Percentiles rank a stretch among this genome's conserved stretches.
These are phyloP conservation scores for Leptinotarsa haldemani DNA, from an alignment of 2,888 invertebrate species.

Conservation along the genomic window DNA sequence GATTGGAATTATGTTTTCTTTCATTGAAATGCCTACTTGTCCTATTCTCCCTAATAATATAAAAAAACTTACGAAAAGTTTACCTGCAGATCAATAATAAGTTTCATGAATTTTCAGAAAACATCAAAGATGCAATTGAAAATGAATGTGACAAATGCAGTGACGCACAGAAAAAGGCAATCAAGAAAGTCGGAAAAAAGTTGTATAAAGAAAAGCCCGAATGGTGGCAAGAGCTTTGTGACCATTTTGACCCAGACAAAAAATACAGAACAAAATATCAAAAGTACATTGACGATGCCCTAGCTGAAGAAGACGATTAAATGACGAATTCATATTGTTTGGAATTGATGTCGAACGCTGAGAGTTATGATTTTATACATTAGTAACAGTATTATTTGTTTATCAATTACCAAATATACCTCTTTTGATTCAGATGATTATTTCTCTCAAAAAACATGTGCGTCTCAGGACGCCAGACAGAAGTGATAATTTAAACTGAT, in stretches of 20 bases:
- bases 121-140: conserved; percentile 76
- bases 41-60: too few species aligned
- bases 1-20: too few species aligned
- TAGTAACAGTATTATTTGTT: not conserved
- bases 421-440: too few species aligned
- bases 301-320: conserved; percentile 4
- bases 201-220: conserved; percentile 73
- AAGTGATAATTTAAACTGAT: too few species aligned
- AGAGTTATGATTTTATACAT: not conserved
- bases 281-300: conserved; percentile 46
- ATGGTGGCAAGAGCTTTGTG: conserved; percentile 73
- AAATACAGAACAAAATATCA: conserved; percentile 74
- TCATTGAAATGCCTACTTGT: too few species aligned
- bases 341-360: not conserved
- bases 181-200: conserved; percentile 73
- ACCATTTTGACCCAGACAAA: conserved; percentile 76
- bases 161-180: conserved; percentile 72
- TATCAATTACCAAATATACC: too few species aligned
- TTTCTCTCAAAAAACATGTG: too few species aligned
- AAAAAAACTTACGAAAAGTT: too few species aligned
- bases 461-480: too few species aligned
- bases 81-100: not conserved
- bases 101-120: conserved; percentile 64
- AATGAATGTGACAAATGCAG: conserved; percentile 76
- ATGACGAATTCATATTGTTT: not conserved